Evolutionary conservation across 2,797 vertebrate genomes (phyloP).

Genomic region (Onychomys arenicola): DNA sequence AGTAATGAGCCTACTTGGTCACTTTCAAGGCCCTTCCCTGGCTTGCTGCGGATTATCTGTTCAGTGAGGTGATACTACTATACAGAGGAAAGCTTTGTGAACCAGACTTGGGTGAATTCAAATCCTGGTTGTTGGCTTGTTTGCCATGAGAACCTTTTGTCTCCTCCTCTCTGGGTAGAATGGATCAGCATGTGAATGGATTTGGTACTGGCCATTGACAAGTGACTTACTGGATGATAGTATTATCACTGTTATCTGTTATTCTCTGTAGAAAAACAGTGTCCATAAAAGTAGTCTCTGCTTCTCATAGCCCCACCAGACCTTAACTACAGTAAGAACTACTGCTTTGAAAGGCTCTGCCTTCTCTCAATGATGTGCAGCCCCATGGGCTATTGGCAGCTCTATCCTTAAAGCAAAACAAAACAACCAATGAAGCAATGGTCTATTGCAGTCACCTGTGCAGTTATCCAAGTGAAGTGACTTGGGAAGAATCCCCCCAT

Average conservation of each 20-base stretch:
- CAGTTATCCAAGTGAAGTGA: not conserved
- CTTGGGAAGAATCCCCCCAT: not conserved
- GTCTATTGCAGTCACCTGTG: not conserved
- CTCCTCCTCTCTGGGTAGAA: not conserved
- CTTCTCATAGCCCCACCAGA: not conserved
- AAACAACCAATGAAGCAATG: not conserved
- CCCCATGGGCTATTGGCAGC: not conserved
- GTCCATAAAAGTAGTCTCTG: not conserved
- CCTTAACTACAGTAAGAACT: not conserved
- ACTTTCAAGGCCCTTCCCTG: conserved; percentile 43
- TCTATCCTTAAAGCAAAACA: not conserved
- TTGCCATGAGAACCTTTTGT: not conserved
- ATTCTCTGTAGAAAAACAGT: not conserved
- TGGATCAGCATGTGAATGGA: not conserved
- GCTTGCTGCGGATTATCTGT: not conserved
- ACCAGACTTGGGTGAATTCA: conserved; percentile 33
- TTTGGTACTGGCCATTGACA: not conserved
- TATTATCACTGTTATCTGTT: not conserved
- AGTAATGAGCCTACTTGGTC: conserved; percentile 57
- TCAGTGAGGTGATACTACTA: not conserved
- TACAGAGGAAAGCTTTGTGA: not conserved
- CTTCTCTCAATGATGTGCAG: not conserved
- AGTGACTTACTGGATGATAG: not conserved
- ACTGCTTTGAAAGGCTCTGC: not conserved
- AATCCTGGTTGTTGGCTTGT: not conserved